phyloP scores from a whole-genome alignment of 2,797 vertebrate species.

The Tarsius wallacei region DNA sequence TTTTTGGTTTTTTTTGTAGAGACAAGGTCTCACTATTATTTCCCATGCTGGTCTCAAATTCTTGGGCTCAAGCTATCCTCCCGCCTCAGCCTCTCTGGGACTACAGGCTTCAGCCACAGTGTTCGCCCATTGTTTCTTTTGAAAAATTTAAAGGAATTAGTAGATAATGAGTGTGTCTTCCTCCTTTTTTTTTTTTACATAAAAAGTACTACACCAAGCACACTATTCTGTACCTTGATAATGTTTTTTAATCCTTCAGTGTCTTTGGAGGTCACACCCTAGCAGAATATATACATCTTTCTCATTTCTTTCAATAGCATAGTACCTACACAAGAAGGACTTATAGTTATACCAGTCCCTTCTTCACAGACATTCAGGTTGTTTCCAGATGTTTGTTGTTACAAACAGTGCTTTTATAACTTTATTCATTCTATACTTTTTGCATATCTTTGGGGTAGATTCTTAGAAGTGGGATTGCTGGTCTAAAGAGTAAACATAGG shows the following conservation, averaged over 20 bases:
- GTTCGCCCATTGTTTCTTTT: not conserved
- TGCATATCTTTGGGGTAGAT: not conserved
- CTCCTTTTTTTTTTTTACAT: not conserved
- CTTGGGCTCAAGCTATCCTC: no score
- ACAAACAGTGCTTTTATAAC: conserved; percentile 11
- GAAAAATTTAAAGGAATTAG: not conserved
- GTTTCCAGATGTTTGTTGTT: conserved; percentile 15
- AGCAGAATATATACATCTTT: conserved; percentile 18
- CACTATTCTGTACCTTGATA: not conserved
- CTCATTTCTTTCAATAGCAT: not conserved
- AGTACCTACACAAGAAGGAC: not conserved
- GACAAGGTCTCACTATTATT: no score
- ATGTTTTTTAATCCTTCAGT: not conserved
- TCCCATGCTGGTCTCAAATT: no score
- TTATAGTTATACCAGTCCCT: not conserved
- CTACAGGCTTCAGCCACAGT: no score
- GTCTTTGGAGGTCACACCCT: not conserved
- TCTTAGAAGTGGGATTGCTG: not conserved
- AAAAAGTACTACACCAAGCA: not conserved
- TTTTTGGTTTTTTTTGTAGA: no score
- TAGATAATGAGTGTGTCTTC: not conserved
- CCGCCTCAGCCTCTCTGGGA: no score
- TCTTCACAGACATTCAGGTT: not conserved
- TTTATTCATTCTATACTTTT: not conserved
- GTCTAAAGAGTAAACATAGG: not conserved